phyloP scores from a whole-genome alignment of 2,113 vertebrate species.

The Accipiter virgatus region DNA sequence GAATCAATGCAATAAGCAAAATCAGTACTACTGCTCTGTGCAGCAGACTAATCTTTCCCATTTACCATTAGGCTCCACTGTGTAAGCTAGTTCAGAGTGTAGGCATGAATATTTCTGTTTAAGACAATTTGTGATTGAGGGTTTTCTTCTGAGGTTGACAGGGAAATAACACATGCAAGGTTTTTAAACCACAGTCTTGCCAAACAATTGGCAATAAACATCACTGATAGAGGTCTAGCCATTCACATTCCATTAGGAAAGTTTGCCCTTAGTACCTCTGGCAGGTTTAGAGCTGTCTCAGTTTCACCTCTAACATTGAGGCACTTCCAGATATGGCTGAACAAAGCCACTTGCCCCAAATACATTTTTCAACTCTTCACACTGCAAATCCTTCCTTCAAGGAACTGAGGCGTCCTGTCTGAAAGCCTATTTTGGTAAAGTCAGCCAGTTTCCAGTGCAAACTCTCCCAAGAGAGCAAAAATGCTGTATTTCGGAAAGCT shows the following conservation, averaged over 20 bases:
- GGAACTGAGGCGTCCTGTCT: neutral
- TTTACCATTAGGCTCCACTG: neutral
- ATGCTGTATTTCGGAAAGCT: fast-evolving
- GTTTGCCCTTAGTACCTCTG: neutral
- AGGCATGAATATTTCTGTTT: neutral
- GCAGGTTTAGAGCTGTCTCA: neutral
- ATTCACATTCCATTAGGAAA: neutral
- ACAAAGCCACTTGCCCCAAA: neutral
- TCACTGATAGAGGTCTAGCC: neutral
- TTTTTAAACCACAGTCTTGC: neutral
- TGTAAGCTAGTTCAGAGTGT: neutral
- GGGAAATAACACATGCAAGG: neutral
- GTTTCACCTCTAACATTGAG: neutral
- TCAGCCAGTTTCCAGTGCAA: neutral
- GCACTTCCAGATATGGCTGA: neutral
- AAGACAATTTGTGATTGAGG: neutral
- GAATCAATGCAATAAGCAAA: neutral
- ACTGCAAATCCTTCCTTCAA: neutral
- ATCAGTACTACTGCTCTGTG: neutral
- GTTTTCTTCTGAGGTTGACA: neutral
- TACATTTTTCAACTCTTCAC: neutral
- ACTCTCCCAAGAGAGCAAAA: neutral
- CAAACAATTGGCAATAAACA: neutral
- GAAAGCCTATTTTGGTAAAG: neutral
- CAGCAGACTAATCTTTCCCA: neutral